Evolutionary conservation across 2,888 invertebrate genomes (phyloP).

Genomic region (Noctuana brunneofusca): DNA sequence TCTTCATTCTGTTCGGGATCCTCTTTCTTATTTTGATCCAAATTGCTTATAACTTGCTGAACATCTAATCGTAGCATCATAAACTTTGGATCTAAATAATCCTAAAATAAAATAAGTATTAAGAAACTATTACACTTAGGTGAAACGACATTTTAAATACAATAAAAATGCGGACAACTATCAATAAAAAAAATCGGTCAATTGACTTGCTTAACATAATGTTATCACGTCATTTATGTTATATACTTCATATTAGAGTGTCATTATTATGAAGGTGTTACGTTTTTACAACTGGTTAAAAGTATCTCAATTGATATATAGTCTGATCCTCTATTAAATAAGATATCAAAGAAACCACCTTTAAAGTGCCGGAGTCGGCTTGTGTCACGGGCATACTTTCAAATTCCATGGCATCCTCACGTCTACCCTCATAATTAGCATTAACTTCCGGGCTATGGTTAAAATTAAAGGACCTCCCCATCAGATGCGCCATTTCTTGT

Average conservation of each 20-base stretch:
- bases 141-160: not conserved
- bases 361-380: slow-evolving; percentile 35
- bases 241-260: too few relatives aligned
- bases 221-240: too few relatives aligned
- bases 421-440: slow-evolving; percentile 39
- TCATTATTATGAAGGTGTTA: too few relatives aligned
- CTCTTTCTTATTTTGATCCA: slow-evolving; percentile 59
- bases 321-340: too few relatives aligned
- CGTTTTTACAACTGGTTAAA: too few relatives aligned
- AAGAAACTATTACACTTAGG: not conserved
- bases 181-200: too few relatives aligned
- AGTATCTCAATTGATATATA: too few relatives aligned
- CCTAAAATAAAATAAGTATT: slow-evolving; percentile 52
- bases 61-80: slow-evolving; percentile 77
- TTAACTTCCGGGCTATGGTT: slow-evolving; percentile 49
- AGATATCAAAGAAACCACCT: slow-evolving; percentile 33
- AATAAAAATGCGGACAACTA: too few relatives aligned
- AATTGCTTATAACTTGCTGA: slow-evolving; percentile 70
- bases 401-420: slow-evolving; percentile 35
- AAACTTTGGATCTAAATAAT: slow-evolving; percentile 76
- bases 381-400: slow-evolving; percentile 33
- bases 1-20: slow-evolving; percentile 45
- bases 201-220: too few relatives aligned
- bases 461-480: slow-evolving; percentile 55
- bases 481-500: slow-evolving; percentile 66